These are phyloP conservation scores for Sminthurides aquaticus DNA, from an alignment of 2,888 invertebrate genomes.

Conservation along the genomic window DNA sequence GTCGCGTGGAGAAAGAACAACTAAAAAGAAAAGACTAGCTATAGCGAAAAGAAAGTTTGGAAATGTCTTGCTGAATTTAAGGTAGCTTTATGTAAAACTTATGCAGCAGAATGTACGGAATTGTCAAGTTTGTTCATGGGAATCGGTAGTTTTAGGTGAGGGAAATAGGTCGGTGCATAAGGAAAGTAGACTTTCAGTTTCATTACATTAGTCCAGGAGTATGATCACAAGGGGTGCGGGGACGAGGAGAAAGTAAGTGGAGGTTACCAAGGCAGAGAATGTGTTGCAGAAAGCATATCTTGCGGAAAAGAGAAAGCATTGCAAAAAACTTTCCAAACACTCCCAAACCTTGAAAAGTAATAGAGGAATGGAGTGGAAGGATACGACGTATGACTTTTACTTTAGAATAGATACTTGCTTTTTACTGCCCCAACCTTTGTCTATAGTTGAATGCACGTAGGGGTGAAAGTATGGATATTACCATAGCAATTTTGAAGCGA, in stretches of 20 bases:
- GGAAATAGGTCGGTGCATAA: neutral
- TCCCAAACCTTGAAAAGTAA: neutral
- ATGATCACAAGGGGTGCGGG: no score
- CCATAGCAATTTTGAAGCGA: no score
- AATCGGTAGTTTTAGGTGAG: neutral
- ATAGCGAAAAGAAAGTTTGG: no score
- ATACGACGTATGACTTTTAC: no score
- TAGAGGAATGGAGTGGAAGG: neutral
- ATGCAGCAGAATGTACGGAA: neutral
- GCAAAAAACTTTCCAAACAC: neutral
- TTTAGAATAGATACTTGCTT: no score
- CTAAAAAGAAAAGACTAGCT: neutral
- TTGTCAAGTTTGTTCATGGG: neutral
- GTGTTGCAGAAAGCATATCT: neutral
- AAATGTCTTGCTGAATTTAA: no score
- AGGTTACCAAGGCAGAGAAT: no score
- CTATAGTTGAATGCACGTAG: no score
- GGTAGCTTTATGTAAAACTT: neutral
- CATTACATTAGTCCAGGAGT: neutral
- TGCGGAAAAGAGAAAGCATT: neutral
- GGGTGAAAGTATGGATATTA: no score
- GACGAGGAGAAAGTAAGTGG: no score
- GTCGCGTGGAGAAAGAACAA: neutral
- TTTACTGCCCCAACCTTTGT: no score
- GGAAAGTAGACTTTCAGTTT: neutral